Percentiles rank a stretch among this genome's conserved stretches.
Conservation (phyloP, 2,797 vertebrate species). For the Garrulus glandarius region DNA sequence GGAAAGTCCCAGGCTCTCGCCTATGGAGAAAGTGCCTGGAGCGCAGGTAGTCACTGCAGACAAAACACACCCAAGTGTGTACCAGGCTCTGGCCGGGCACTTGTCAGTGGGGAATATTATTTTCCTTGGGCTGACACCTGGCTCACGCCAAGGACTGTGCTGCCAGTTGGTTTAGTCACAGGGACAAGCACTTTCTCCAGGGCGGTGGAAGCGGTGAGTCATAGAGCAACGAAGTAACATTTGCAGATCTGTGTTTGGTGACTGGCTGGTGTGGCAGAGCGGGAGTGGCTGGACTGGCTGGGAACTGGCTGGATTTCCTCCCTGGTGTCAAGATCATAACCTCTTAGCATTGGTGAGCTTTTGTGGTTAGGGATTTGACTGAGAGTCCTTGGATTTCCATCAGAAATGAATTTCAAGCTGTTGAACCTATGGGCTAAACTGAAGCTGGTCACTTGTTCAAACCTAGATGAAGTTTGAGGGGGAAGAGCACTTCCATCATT, state of each 20-base stretch:
- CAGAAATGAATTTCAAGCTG: not conserved
- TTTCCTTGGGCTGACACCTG: not conserved
- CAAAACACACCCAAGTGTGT: not conserved
- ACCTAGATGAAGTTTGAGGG: accelerated
- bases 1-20: not conserved
- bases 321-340: not conserved
- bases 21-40: not conserved
- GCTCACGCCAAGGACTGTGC: not conserved
- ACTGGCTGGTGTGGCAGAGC: not conserved
- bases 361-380: not conserved
- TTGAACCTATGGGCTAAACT: not conserved
- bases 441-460: accelerated
- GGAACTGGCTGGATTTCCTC: not conserved
- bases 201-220: constrained; percentile 18
- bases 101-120: not conserved
- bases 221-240: not conserved
- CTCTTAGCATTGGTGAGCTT: not conserved
- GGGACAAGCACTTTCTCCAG: constrained; percentile 42
- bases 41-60: not conserved
- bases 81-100: not conserved
- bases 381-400: not conserved
- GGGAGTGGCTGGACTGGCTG: not conserved
- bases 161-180: constrained; percentile 24
- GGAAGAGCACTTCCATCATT: not conserved
- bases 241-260: not conserved